Conservation (phyloP, 2,113 vertebrate genomes). For the Micromys minutus region DNA sequence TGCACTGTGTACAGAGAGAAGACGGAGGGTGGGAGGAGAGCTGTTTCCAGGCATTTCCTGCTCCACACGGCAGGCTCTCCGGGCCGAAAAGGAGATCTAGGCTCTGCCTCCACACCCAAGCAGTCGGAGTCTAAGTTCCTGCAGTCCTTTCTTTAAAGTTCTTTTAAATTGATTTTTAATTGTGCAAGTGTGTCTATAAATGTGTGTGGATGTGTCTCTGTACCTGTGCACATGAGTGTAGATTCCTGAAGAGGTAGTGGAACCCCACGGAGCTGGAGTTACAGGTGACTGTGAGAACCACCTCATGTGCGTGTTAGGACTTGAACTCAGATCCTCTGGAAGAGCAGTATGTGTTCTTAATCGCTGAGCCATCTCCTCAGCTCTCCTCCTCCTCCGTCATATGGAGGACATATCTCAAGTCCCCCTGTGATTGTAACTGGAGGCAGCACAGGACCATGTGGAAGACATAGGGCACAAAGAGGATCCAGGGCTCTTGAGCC, state of each 20-base stretch:
- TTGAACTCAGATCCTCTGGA: background rate
- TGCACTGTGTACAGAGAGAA: background rate
- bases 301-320: background rate
- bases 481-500: background rate
- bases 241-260: background rate
- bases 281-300: background rate
- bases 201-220: background rate
- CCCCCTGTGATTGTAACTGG: background rate
- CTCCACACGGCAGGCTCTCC: background rate
- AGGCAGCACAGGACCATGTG: background rate
- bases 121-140: background rate
- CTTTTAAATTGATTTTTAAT: background rate
- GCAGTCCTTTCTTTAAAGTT: background rate
- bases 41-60: background rate
- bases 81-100: background rate
- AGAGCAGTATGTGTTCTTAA: background rate
- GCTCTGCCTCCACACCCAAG: background rate
- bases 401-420: background rate
- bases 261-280: background rate
- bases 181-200: background rate
- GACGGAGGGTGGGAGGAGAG: background rate
- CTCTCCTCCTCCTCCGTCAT: background rate
- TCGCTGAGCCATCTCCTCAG: background rate
- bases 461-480: background rate
- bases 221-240: background rate